These are phyloP conservation scores for Lepidochitona cinerea DNA, from an alignment of 2,888 invertebrate species.

Conservation along the genomic window DNA sequence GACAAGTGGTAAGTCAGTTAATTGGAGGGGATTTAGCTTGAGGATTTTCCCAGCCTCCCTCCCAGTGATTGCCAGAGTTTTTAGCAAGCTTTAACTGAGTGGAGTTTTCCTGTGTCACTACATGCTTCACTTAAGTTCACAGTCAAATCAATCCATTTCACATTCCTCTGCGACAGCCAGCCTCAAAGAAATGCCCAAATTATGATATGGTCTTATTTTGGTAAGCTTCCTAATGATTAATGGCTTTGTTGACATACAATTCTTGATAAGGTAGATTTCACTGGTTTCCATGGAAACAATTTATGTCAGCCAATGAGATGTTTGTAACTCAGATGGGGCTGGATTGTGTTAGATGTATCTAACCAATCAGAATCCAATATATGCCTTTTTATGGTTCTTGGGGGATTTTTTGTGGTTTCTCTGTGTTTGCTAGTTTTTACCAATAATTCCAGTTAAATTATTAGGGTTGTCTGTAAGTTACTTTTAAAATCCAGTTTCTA, in stretches of 20 bases:
- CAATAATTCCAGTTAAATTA: too few relatives aligned
- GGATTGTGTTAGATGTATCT: too few relatives aligned
- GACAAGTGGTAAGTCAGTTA: neutral
- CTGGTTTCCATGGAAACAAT: neutral
- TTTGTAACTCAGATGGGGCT: too few relatives aligned
- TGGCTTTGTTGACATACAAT: neutral
- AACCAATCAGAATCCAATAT: too few relatives aligned
- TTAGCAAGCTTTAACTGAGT: neutral
- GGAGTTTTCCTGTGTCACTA: neutral
- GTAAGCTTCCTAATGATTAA: neutral
- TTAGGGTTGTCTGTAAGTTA: too few relatives aligned
- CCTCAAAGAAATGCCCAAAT: neutral
- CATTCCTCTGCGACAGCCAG: neutral
- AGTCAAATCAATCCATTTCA: slow-evolving; percentile 3
- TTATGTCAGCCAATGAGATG: neutral
- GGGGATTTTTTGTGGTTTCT: too few relatives aligned
- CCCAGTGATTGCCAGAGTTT: neutral
- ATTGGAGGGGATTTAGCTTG: neutral
- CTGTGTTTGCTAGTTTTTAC: too few relatives aligned
- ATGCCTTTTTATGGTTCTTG: too few relatives aligned
- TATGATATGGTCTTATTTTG: neutral
- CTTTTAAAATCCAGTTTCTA: too few relatives aligned
- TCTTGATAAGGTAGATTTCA: slow-evolving; percentile 7
- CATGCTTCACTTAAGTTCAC: neutral
- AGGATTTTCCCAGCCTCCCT: neutral